Percentiles rank a stretch among this genome's conserved stretches.
phyloP scores from a whole-genome alignment of 2,797 vertebrate species.

The Paedocypris micromegethes region DNA sequence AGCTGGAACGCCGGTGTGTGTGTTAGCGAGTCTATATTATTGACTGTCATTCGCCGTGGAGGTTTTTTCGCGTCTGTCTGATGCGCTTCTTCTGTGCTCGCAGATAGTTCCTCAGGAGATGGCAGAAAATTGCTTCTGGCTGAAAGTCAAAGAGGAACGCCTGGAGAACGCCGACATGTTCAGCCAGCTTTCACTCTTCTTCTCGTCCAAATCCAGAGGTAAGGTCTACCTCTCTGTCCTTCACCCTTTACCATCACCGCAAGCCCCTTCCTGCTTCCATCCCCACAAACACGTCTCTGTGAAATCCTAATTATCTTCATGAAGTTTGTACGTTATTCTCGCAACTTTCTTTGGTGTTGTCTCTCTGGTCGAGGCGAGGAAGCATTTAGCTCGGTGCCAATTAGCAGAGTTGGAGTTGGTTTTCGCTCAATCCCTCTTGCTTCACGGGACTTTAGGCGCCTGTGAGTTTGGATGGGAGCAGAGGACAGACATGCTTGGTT shows the following conservation, averaged over 20 bases:
- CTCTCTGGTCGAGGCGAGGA: conserved; percentile 40
- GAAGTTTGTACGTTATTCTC: conserved; percentile 32
- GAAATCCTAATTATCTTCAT: conserved; percentile 63
- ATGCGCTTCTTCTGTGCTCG: conserved; percentile 61
- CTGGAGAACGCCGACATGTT: conserved; percentile 91
- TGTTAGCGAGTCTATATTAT: too few species aligned
- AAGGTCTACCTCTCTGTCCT: conserved; percentile 55
- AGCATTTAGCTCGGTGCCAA: conserved; percentile 52
- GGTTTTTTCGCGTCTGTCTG: background rate
- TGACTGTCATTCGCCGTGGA: too few species aligned
- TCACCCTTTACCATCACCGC: conserved; percentile 24
- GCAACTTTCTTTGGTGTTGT: conserved; percentile 18
- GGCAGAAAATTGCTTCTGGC: conserved; percentile 95
- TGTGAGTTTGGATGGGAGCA: conserved; percentile 46
- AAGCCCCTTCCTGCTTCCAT: conserved; percentile 58
- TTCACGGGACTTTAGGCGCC: conserved; percentile 19
- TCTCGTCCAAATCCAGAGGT: conserved; percentile 93
- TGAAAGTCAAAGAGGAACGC: conserved; percentile 93
- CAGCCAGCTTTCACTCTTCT: conserved; percentile 81
- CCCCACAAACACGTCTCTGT: conserved; percentile 57
- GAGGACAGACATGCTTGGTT: conserved; percentile 57
- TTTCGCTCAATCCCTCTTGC: conserved; percentile 27
- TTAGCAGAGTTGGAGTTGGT: conserved; percentile 51
- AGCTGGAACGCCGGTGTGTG: too few species aligned
- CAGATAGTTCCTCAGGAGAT: conserved; percentile 95